Evolutionary conservation across 1,140 invertebrate species (phyloP).

Genomic region (Aradophagus sp.): DNA sequence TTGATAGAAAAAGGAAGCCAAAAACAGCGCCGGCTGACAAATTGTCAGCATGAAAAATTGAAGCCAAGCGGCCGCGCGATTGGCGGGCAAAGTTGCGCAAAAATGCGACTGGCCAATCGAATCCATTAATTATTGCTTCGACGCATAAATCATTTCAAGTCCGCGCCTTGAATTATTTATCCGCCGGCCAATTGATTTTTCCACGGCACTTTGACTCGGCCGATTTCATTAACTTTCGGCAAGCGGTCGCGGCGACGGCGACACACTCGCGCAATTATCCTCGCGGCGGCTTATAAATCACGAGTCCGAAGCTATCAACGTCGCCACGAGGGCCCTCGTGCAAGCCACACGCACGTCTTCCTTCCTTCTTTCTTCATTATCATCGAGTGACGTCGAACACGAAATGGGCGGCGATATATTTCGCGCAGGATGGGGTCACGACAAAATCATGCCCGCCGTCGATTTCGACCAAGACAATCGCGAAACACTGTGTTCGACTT

Average conservation of each 20-base stretch:
- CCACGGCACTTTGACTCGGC: neutral
- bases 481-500: slow-evolving; percentile 11
- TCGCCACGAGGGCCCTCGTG: slow-evolving; percentile 43
- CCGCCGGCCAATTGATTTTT: slow-evolving; percentile 23
- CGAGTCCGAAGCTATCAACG: slow-evolving; percentile 44
- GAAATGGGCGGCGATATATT: slow-evolving; percentile 66
- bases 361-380: slow-evolving; percentile 46
- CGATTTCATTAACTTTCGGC: slow-evolving; percentile 20
- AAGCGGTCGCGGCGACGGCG: slow-evolving; percentile 1
- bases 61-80: slow-evolving; percentile 11
- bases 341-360: slow-evolving; percentile 21
- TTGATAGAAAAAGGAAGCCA: slow-evolving; percentile 3
- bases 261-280: slow-evolving; percentile 24
- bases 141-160: slow-evolving; percentile 37
- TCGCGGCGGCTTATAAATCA: slow-evolving; percentile 41
- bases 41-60: slow-evolving; percentile 36
- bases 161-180: slow-evolving; percentile 33
- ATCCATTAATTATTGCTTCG: slow-evolving; percentile 36
- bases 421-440: slow-evolving; percentile 42
- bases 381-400: slow-evolving; percentile 61
- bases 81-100: slow-evolving; percentile 11
- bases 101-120: slow-evolving; percentile 12
- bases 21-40: slow-evolving; percentile 24
- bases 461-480: slow-evolving; percentile 46
- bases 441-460: slow-evolving; percentile 49